Base-by-base conservation (phyloP, 2,113 vertebrate species). In the Kobus ellipsiprymnus region DNA sequence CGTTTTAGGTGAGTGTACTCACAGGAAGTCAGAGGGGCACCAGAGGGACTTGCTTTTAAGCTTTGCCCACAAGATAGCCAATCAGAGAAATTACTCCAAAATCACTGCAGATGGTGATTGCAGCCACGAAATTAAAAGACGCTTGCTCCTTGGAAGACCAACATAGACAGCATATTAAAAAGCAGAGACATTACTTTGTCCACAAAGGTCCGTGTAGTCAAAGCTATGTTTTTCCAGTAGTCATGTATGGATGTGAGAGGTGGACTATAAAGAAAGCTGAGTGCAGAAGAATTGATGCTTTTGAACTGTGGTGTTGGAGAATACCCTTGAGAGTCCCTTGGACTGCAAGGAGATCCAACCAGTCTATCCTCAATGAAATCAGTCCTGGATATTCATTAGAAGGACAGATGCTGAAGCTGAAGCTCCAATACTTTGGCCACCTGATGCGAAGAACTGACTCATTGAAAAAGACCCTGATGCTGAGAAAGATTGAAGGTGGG, bases 221-320 rank as follows among this genome's bases (percentile, higher is more conserved):
- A 71, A 71, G 67, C n/a, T 71, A 23, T 71, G 19, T 23, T 71
- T 71, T 71, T 23, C n/a, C 19, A 71, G n/a, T 71, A 3, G n/a
- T 71, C n/a, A 11, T 3, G 19, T 23, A 71, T 23, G n/a, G 67
- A 71, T 40, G 67, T 71, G 16, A 71, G 67, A 71, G 67, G 23
- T 71, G n/a, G 67, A 71, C 19, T 71, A 6, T 23, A 40, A 71
- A 71, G 67, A 71, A 71, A 71, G n/a, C 9, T 71, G 67, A 71
- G n/a, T 0, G 0, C 19, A 0, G 0, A 40, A 71, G 19, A 71
- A 71, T 23, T 71, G 67, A 23, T 71, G 67, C 67, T 71, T 67
- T 21, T 71, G 67, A 40, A 36, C n/a, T 40, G 19, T 40, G n/a
- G 10, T 23, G 5, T 23, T 71, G n/a, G 67, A 71, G 19, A 71